Conservation (phyloP, 53 echinoderm and acorn worm species). For the Echinometra lucunter region DNA sequence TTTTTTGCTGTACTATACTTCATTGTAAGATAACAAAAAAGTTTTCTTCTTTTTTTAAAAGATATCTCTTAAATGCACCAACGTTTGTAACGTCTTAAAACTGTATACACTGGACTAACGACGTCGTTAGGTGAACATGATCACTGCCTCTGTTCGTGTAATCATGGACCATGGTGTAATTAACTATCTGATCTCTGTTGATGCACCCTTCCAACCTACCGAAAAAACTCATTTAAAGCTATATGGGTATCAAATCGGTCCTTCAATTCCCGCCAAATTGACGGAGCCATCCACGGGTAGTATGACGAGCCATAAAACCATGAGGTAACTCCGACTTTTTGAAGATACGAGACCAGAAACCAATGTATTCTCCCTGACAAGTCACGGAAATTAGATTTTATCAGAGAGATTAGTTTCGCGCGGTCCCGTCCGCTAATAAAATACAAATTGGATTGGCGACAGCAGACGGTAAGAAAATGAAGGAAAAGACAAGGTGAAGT, state of each 20-base stretch:
- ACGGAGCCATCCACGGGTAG: neutral
- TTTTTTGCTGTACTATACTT: too few species aligned
- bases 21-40: too few species aligned
- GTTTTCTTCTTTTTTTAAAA: too few species aligned
- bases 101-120: neutral
- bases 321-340: neutral
- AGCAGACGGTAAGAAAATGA: neutral
- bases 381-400: conserved; percentile 56
- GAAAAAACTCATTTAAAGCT: neutral
- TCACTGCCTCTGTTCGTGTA: neutral
- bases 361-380: conserved; percentile 31
- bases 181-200: neutral
- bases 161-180: too few species aligned
- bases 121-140: neutral
- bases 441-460: conserved; percentile 58
- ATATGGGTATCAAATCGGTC: conserved; percentile 36
- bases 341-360: conserved; percentile 13
- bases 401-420: conserved; percentile 56
- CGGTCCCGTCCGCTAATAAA: conserved; percentile 39
- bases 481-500: neutral
- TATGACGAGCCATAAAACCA: conserved; percentile 18
- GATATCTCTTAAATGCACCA: too few species aligned
- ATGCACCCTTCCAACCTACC: neutral
- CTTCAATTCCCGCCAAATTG: conserved; percentile 6
- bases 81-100: neutral